A percentile compares a stretch with the other conserved stretches of the same genome.
phyloP scores from a whole-genome alignment of 2,797 vertebrate species.

The Apogon hyalosoma region DNA sequence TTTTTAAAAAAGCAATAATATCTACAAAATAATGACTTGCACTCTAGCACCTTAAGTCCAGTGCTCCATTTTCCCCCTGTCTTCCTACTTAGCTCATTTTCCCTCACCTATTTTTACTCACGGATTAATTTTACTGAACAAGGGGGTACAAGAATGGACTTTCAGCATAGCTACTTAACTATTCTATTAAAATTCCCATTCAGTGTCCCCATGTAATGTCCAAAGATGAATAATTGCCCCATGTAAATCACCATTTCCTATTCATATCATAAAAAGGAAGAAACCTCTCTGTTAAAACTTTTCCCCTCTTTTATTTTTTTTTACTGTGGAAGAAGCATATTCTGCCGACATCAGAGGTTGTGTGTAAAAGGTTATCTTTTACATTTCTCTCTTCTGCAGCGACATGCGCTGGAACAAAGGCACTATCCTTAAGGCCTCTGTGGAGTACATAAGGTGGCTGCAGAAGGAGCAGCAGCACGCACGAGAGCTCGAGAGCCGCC shows the following conservation, averaged over 20 bases:
- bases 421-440: constrained; percentile 99
- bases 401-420: constrained; percentile 99
- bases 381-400: constrained; percentile 82
- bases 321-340: constrained; percentile 84
- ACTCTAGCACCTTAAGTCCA: constrained; percentile 88
- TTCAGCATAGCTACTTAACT: constrained; percentile 92
- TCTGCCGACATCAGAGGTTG: constrained; percentile 83
- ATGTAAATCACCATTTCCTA: constrained; percentile 98
- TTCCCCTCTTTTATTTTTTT: constrained; percentile 75
- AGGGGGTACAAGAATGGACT: constrained; percentile 88
- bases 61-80: constrained; percentile 80
- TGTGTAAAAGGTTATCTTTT: constrained; percentile 88
- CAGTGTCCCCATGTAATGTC: constrained; percentile 95
- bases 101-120: constrained; percentile 96
- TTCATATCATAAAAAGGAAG: constrained; percentile 89
- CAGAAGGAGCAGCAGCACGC: constrained; percentile 99
- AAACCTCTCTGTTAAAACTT: constrained; percentile 75
- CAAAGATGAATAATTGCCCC: constrained; percentile 97
- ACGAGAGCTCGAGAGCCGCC: constrained; percentile 93
- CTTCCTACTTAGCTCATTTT: constrained; percentile 83
- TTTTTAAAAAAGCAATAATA: constrained; percentile 81
- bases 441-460: constrained; percentile 99
- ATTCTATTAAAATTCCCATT: constrained; percentile 99
- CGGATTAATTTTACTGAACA: constrained; percentile 99
- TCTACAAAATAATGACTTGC: constrained; percentile 84